Evolutionary conservation across 1,140 invertebrate species (phyloP).

Genomic region (Sminthurinus signatus): DNA sequence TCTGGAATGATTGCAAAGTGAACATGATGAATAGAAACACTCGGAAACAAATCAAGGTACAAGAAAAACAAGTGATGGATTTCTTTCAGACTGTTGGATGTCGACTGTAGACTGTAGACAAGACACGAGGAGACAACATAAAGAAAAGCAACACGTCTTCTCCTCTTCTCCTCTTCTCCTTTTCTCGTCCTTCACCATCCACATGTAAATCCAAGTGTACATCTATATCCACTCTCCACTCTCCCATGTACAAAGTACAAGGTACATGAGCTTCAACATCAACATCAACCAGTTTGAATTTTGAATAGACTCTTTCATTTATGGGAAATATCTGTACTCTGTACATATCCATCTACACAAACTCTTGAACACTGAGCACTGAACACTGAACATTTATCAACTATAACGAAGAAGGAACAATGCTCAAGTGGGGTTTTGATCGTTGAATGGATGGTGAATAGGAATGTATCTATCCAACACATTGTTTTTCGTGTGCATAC

Average conservation of each 20-base stretch:
- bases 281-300: background rate
- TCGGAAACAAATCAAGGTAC: conserved; percentile 28
- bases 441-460: too few species aligned
- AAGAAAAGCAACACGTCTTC: too few species aligned
- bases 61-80: conserved; percentile 26
- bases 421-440: too few species aligned
- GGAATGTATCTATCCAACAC: too few species aligned
- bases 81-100: conserved; percentile 20
- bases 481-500: too few species aligned
- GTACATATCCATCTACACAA: too few species aligned
- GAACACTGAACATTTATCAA: too few species aligned
- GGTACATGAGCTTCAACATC: background rate
- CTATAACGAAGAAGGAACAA: too few species aligned
- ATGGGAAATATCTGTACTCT: too few species aligned
- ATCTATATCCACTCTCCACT: background rate
- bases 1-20: conserved; percentile 4
- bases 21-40: conserved; percentile 26
- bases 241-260: background rate
- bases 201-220: too few species aligned
- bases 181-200: background rate
- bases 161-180: background rate
- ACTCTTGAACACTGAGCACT: too few species aligned
- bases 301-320: background rate
- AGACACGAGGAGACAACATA: conserved; percentile 5
- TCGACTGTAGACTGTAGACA: too few species aligned